Evolutionary conservation across 2,888 invertebrate species (phyloP), one percentile per base, ranked within the genome.

Genomic region (Epistrophella euchroma): DNA sequence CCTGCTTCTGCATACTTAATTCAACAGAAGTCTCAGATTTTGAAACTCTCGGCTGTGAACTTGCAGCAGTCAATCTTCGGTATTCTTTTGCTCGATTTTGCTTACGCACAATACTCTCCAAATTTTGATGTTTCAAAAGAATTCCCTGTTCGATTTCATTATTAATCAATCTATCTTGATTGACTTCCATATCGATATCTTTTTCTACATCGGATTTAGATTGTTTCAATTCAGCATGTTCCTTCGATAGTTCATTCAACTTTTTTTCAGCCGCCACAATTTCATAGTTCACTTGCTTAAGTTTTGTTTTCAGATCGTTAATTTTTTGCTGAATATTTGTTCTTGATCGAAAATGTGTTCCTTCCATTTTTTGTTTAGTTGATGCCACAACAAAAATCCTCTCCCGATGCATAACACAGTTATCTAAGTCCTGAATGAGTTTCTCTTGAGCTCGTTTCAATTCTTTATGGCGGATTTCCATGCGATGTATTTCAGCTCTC

Each of bases 401-500:
- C 86, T 95, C 95, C 52, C 96, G 93, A 88, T 95, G 93, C 50
- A 94, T 93, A 4, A 96, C 93, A 88, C 95, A 95, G 88, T 94
- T 93, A 87, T 96, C 95, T 91, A 96, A 92, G 89, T 96, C 96
- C 60, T 93, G 93, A 45, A 95, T 93, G 50, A 92, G 88, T 88
- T 91, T 92, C 50, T 92, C 91, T 81, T 92, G 92, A 0, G 92
- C 91, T 1, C 91, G 90, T 43, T 90, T 91, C 0, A 92, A 88
- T 80, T 92, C 92, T 32, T 88, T 90, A 56, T 89, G 90, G 3
- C 92, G 90, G 50, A 97, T 96, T 92, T 96, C 95, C 97, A 97
- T 97, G 88, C 96, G 94, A 89, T 97, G 97, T 89, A 97, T 97
- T 93, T 97, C 97, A 47, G 93, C 94, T 90, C 94, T 95, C 97